phyloP scores from a whole-genome alignment of 2,797 vertebrate genomes.

The Nasua narica region DNA sequence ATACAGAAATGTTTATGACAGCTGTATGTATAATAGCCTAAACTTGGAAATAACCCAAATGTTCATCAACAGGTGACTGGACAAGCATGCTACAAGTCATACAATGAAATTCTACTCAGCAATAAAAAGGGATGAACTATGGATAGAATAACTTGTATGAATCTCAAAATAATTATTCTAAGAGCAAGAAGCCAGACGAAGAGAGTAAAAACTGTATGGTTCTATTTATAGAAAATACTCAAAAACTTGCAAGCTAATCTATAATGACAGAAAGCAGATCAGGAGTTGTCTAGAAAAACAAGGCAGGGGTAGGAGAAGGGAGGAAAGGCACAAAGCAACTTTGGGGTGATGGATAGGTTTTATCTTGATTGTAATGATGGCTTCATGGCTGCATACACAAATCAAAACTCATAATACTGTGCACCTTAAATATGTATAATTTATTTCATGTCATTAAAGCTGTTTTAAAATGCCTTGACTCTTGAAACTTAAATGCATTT shows the following conservation, averaged over 20 bases:
- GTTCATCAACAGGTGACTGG: background rate
- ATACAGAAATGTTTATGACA: background rate
- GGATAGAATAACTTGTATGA: background rate
- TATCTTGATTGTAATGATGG: background rate
- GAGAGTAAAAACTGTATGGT: background rate
- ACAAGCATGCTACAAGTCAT: background rate
- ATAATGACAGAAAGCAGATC: background rate
- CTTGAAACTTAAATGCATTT: background rate
- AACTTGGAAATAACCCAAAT: background rate
- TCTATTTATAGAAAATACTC: background rate
- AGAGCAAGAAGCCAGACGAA: background rate
- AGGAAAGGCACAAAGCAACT: background rate
- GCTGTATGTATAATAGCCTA: background rate
- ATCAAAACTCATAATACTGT: background rate
- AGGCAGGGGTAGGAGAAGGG: background rate
- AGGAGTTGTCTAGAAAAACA: background rate
- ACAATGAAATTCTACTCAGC: background rate
- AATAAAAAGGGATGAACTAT: background rate
- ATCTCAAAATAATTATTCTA: background rate
- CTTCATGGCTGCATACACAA: background rate
- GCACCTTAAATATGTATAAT: background rate
- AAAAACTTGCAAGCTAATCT: background rate
- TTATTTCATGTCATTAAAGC: conserved; percentile 13
- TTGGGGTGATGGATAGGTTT: background rate
- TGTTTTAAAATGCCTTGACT: background rate